phyloP scores from a whole-genome alignment of 2,797 vertebrate genomes.

The Alcedo atthis region DNA sequence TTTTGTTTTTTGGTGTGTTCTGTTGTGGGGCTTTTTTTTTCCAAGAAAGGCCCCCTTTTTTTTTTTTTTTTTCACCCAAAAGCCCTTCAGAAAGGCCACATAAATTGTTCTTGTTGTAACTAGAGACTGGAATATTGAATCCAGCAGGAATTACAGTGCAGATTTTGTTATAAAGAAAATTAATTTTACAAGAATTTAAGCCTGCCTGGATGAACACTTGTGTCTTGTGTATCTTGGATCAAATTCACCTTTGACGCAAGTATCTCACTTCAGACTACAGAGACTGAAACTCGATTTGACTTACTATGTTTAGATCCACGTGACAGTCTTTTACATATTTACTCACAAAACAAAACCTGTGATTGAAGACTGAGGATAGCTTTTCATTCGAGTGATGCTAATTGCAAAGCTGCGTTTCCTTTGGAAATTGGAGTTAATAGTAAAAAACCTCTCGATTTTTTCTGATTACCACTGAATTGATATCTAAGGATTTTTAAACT shows the following conservation, averaged over 20 bases:
- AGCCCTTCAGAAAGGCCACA: background rate
- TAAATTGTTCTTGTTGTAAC: background rate
- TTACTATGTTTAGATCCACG: background rate
- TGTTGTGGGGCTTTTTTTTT: background rate
- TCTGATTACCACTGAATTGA: background rate
- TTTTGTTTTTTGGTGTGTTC: background rate
- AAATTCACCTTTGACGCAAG: background rate
- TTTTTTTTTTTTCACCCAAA: background rate
- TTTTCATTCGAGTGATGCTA: background rate
- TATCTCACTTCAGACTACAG: background rate
- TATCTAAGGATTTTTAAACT: background rate
- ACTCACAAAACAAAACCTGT: background rate
- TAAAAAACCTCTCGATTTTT: background rate
- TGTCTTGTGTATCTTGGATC: background rate
- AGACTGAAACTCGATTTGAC: background rate
- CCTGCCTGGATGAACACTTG: background rate
- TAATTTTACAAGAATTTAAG: conserved; percentile 2
- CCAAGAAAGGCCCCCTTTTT: background rate
- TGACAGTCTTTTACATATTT: background rate
- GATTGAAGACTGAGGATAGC: background rate
- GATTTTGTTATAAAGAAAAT: conserved; percentile 3
- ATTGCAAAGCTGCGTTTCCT: background rate
- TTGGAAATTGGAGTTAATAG: background rate
- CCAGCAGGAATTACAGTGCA: background rate
- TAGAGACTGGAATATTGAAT: conserved; percentile 2